phyloP scores from a whole-genome alignment of 2,113 vertebrate genomes.

The Strix uralensis region DNA sequence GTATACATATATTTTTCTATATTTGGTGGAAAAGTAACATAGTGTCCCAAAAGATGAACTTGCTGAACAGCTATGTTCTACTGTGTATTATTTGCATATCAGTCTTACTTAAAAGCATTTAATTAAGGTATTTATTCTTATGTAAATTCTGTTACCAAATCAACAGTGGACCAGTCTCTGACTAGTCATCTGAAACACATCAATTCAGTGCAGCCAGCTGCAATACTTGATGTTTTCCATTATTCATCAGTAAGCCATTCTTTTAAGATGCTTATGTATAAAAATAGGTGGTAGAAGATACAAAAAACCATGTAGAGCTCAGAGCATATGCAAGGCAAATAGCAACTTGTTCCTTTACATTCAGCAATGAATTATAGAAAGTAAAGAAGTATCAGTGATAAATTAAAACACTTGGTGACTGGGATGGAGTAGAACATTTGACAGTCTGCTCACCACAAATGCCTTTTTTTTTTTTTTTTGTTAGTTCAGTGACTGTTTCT shows the following conservation, averaged over 20 bases:
- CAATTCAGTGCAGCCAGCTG: not conserved
- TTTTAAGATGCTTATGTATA: not conserved
- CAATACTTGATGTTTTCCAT: not conserved
- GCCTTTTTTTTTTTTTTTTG: not conserved
- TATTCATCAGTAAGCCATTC: not conserved
- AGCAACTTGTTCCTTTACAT: not conserved
- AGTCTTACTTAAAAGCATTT: not conserved
- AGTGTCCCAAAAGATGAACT: not conserved
- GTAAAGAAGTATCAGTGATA: not conserved
- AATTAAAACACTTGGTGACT: not conserved
- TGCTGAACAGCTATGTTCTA: not conserved
- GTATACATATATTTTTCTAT: not conserved
- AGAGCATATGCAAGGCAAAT: not conserved
- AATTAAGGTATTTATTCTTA: not conserved
- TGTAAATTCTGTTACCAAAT: slow-evolving; percentile 7
- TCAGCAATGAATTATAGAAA: not conserved
- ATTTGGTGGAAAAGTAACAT: not conserved
- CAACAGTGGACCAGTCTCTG: not conserved
- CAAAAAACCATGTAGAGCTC: not conserved
- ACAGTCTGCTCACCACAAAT: not conserved
- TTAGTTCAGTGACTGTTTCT: not conserved
- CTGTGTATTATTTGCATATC: not conserved
- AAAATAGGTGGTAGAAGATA: not conserved
- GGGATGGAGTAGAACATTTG: not conserved
- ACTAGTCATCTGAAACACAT: not conserved